phyloP scores from a whole-genome alignment of 2,888 invertebrate species.

The Rotaria macrura region DNA sequence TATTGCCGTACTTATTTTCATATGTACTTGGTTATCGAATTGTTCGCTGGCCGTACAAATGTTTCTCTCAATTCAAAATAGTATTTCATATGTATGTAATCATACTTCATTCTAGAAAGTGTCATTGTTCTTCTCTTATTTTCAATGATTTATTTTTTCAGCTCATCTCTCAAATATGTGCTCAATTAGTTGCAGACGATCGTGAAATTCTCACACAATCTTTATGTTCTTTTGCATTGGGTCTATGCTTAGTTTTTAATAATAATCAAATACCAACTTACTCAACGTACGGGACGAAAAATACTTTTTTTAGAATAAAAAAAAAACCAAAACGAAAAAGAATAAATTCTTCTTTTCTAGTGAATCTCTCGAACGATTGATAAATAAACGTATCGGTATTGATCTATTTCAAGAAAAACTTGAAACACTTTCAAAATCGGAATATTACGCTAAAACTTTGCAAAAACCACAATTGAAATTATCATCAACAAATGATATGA shows the following conservation, averaged over 20 bases:
- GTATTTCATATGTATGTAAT: conserved; percentile 61
- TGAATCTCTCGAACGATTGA: conserved; percentile 67
- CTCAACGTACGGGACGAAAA: conserved; percentile 35
- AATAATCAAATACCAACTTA: conserved; percentile 21
- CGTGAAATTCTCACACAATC: conserved; percentile 25
- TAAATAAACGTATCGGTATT: conserved; percentile 72
- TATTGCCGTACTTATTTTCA: conserved; percentile 77
- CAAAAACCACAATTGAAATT: conserved; percentile 81
- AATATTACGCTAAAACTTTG: conserved; percentile 79
- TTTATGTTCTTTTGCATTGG: conserved; percentile 27
- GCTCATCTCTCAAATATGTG: conserved; percentile 31
- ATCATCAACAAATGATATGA: conserved; percentile 64
- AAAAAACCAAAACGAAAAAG: conserved; percentile 39
- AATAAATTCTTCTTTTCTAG: conserved; percentile 38
- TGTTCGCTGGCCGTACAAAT: conserved; percentile 71
- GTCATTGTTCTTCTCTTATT: conserved; percentile 31
- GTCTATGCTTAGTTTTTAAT: conserved; percentile 28
- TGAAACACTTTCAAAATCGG: conserved; percentile 72
- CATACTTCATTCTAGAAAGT: too few species aligned
- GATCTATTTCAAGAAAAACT: conserved; percentile 65
- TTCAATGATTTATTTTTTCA: neutral
- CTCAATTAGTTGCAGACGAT: conserved; percentile 22
- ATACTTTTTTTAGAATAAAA: conserved; percentile 37
- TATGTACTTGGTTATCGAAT: conserved; percentile 74
- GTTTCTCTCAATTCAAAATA: conserved; percentile 63